Evolutionary conservation across 2,113 vertebrate genomes (phyloP).

Genomic region (Mixornis gularis): DNA sequence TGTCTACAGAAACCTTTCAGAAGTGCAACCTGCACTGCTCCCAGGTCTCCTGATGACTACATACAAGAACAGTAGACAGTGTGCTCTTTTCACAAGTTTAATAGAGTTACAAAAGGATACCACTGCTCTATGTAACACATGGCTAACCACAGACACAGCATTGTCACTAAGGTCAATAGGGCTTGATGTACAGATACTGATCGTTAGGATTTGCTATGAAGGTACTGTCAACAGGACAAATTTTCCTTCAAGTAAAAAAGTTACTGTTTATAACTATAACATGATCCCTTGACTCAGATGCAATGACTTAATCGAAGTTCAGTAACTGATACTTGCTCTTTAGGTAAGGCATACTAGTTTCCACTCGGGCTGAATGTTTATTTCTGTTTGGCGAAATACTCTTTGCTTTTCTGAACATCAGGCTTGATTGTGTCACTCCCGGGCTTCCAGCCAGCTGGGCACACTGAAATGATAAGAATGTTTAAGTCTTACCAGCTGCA

Average conservation of each 20-base stretch:
- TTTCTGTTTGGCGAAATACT: conserved; percentile 93
- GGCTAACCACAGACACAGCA: conserved; percentile 37
- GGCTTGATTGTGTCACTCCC: conserved; percentile 98
- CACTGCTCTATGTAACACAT: conserved; percentile 33
- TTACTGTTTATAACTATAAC: conserved; percentile 32
- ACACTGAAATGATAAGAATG: conserved; percentile 80
- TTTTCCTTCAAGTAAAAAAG: conserved; percentile 54
- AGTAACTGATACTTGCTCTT: conserved; percentile 47
- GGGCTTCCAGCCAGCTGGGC: conserved; percentile 97
- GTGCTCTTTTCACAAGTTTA: conserved; percentile 61
- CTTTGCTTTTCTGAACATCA: conserved; percentile 91
- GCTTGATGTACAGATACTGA: conserved; percentile 22
- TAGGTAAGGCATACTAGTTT: conserved; percentile 40
- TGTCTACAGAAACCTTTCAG: neutral
- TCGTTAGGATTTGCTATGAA: conserved; percentile 30
- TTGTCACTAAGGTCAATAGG: conserved; percentile 24
- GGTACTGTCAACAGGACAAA: conserved; percentile 29
- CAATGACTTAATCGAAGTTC: conserved; percentile 46
- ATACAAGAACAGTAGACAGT: neutral
- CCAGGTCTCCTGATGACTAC: neutral
- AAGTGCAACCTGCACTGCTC: neutral
- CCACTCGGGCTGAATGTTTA: conserved; percentile 36
- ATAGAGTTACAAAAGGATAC: conserved; percentile 64
- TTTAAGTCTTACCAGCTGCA: neutral
- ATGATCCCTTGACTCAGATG: conserved; percentile 45